Evolutionary conservation across 1,140 invertebrate species (phyloP).

Genomic region (Eriocheir sinensis): DNA sequence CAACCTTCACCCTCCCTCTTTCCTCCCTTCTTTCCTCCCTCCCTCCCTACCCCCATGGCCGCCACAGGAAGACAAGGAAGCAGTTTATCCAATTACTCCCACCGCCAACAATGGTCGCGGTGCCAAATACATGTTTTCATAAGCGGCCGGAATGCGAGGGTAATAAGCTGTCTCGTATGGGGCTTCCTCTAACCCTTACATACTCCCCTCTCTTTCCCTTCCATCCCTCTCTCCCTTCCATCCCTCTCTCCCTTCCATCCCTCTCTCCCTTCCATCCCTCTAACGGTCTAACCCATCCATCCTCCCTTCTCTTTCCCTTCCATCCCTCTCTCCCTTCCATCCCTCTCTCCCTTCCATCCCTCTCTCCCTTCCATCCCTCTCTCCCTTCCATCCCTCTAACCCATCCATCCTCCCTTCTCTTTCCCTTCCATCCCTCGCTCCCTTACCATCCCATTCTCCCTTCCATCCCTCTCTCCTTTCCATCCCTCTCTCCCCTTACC

Average conservation of each 20-base stretch:
- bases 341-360: not conserved
- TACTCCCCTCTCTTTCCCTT: no score
- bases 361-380: not conserved
- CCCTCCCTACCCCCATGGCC: not conserved
- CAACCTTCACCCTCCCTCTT: not conserved
- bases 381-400: no score
- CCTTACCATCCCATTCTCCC: no score
- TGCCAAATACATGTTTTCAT: not conserved
- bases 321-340: not conserved
- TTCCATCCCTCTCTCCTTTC: not conserved
- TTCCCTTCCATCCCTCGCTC: no score
- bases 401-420: no score
- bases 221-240: no score
- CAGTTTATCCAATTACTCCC: slow-evolving; percentile 39
- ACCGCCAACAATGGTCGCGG: not conserved
- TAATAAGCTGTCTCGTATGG: not conserved
- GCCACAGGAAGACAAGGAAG: slow-evolving; percentile 36
- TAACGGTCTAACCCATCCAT: no score
- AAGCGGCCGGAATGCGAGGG: not conserved
- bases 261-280: no score
- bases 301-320: no score
- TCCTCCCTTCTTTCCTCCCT: not conserved
- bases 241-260: no score
- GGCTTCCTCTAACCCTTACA: not conserved
- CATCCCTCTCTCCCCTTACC: not conserved